A percentile compares a stretch with the other conserved stretches of the same genome.
Conservation (phyloP, 1,140 invertebrate genomes). For the Zaprionus lachaisei region DNA sequence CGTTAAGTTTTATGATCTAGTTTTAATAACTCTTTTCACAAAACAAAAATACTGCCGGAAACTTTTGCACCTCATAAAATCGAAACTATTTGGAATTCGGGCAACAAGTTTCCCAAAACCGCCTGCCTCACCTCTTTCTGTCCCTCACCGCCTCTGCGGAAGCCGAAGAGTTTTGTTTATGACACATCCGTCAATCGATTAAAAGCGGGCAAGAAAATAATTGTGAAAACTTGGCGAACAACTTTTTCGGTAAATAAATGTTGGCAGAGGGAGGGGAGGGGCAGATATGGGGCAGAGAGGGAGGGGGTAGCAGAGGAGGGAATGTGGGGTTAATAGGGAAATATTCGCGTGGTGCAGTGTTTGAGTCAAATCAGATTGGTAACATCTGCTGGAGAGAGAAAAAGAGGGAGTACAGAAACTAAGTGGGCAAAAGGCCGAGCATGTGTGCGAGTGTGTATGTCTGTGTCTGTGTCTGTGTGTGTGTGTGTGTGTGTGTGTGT, state of each 20-base stretch:
- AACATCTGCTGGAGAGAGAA: constrained; percentile 33
- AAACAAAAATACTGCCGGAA: neutral
- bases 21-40: neutral
- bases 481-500: constrained; percentile 44
- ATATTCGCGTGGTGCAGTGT: constrained; percentile 11
- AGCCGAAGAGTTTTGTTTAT: constrained; percentile 2
- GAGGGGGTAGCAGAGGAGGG: neutral
- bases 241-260: neutral
- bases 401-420: constrained; percentile 24
- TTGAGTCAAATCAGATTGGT: constrained; percentile 29
- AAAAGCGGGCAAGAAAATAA: constrained; percentile 5
- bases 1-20: neutral
- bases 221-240: constrained; percentile 4
- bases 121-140: neutral
- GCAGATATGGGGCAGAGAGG: neutral
- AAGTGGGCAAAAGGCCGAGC: constrained; percentile 49
- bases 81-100: neutral
- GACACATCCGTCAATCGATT: constrained; percentile 12
- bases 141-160: no score
- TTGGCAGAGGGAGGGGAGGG: neutral
- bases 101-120: neutral
- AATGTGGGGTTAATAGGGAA: neutral
- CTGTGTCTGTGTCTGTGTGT: constrained; percentile 25
- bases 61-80: constrained; percentile 13
- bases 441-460: constrained; percentile 40